These are phyloP conservation scores for Mamestra brassicae DNA, from an alignment of 2,888 invertebrate genomes.

Conservation along the genomic window DNA sequence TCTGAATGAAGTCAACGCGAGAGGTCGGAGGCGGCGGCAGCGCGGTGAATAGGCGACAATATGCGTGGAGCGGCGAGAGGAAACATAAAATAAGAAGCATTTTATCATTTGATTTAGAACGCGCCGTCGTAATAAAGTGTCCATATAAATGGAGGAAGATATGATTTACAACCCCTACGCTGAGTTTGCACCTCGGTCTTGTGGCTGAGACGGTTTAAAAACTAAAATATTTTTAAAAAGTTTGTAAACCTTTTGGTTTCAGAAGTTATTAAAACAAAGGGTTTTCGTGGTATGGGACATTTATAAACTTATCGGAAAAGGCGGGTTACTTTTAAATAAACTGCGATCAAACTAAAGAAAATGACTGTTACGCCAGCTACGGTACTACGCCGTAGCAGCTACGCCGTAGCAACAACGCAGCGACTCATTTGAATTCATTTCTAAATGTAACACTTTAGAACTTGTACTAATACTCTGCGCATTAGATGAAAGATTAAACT, in stretches of 20 bases:
- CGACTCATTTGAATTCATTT: slow-evolving; percentile 22
- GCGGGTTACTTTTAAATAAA: not conserved
- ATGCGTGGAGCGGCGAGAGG: slow-evolving; percentile 84
- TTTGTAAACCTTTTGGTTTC: slow-evolving; percentile 23
- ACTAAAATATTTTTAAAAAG: slow-evolving; percentile 70
- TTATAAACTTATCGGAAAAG: not conserved
- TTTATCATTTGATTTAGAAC: slow-evolving; percentile 91
- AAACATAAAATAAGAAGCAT: slow-evolving; percentile 89
- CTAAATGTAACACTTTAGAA: slow-evolving; percentile 34
- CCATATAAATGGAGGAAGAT: slow-evolving; percentile 89
- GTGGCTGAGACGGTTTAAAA: slow-evolving; percentile 76
- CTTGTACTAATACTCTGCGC: slow-evolving; percentile 42
- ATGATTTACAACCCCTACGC: slow-evolving; percentile 87
- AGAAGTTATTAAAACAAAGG: not conserved
- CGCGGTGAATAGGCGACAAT: slow-evolving; percentile 80
- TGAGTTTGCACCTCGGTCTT: slow-evolving; percentile 83
- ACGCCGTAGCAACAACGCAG: slow-evolving; percentile 32
- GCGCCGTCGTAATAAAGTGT: slow-evolving; percentile 89
- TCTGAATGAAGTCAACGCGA: slow-evolving; percentile 49
- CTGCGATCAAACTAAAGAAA: not conserved
- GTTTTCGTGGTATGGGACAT: not conserved
- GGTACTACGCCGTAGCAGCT: slow-evolving; percentile 37
- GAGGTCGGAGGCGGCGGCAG: slow-evolving; percentile 69
- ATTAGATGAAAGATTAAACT: slow-evolving; percentile 63
- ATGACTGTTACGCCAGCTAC: slow-evolving; percentile 32